A percentile compares a stretch with the other conserved stretches of the same genome.
phyloP scores from a whole-genome alignment of 2,797 vertebrate genomes.

The Discoglossus pictus region DNA sequence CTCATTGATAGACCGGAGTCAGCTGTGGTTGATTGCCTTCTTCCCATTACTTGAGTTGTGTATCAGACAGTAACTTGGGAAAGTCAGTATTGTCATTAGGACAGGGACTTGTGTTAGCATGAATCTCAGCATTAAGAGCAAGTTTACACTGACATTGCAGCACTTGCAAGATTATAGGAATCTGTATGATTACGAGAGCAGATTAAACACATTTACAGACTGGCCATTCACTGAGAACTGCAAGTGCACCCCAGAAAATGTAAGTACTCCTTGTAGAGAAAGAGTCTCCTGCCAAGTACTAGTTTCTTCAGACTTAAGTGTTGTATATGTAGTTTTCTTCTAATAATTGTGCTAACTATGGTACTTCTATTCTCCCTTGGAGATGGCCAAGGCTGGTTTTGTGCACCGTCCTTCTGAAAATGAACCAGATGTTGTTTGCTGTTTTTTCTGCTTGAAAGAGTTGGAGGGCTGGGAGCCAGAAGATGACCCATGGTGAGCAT shows the following conservation, averaged over 20 bases:
- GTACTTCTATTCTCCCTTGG: slow-evolving; percentile 11
- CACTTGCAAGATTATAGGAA: slow-evolving; percentile 60
- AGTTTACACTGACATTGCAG: slow-evolving; percentile 6
- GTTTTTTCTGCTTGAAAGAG: slow-evolving; percentile 82
- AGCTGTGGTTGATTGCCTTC: not conserved
- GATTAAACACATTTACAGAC: slow-evolving; percentile 72
- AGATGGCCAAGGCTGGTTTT: slow-evolving; percentile 82
- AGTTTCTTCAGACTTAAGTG: too few relatives aligned
- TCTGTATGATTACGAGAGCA: slow-evolving; percentile 74
- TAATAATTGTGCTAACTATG: too few relatives aligned
- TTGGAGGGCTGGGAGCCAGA: slow-evolving; percentile 82
- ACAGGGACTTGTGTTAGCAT: slow-evolving; percentile 36
- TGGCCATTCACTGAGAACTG: slow-evolving; percentile 82
- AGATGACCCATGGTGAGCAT: slow-evolving; percentile 73
- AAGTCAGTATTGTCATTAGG: not conserved
- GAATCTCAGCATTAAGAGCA: slow-evolving; percentile 25
- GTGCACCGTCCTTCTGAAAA: slow-evolving; percentile 74
- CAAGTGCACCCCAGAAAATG: slow-evolving; percentile 78
- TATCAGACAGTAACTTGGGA: not conserved
- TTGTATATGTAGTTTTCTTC: too few relatives aligned
- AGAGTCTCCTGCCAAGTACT: too few relatives aligned
- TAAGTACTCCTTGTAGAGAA: too few relatives aligned
- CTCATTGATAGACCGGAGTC: not conserved
- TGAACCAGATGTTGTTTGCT: slow-evolving; percentile 75
- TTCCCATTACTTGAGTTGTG: not conserved